Evolutionary conservation across 2,797 vertebrate genomes (phyloP), one percentile per base, ranked within the genome.

Genomic region (Numenius phaeopus): DNA sequence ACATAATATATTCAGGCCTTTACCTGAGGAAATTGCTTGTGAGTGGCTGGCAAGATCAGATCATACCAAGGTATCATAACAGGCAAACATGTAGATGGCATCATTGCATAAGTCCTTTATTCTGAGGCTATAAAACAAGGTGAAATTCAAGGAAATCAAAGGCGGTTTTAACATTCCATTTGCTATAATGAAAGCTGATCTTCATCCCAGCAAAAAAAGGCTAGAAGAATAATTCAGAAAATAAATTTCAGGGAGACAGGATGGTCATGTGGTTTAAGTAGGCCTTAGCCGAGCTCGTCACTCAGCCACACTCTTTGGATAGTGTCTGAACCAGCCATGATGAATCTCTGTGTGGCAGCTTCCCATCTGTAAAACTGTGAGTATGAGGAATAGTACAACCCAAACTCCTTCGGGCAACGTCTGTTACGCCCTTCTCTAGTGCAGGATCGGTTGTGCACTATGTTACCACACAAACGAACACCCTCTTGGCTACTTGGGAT

Each of bases 31-130:
- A 67, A 57, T 7, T 71, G 22, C 12, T 76, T 86, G 46, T 57
- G 32, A 84, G 37, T 40, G 52, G 54, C 49, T 73, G 70, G n/a
- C 32, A 66, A 72, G 83, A 69, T 71, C 16, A 49, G 69, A 69
- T 46, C 42, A 62, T 22, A 49, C 12, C 32, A 52, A 72, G 34
- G 58, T 72, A n/a, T 59, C 76, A 44, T 23, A 54, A 22, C 7
- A 58, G 70, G 16, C 72, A 86, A 90, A 86, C 54, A 54, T 42
- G 15, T 5, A 69, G 69, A 42, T 90, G 58, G 40, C 70, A 72
- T 92, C 27, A 23, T 37, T 87, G 73, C 70, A 72, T 62, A 66
- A 82, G 84, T 87, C 27, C 50, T 77, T 89, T 76, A 59, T 76
- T 86, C 34, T 54, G 37, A 78, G 61, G 12, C 4, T 14, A 11